A percentile compares a stretch with the other conserved stretches of the same genome.
phyloP scores from a whole-genome alignment of 1,140 invertebrate species.

The Lordiphosa stackelbergi region DNA sequence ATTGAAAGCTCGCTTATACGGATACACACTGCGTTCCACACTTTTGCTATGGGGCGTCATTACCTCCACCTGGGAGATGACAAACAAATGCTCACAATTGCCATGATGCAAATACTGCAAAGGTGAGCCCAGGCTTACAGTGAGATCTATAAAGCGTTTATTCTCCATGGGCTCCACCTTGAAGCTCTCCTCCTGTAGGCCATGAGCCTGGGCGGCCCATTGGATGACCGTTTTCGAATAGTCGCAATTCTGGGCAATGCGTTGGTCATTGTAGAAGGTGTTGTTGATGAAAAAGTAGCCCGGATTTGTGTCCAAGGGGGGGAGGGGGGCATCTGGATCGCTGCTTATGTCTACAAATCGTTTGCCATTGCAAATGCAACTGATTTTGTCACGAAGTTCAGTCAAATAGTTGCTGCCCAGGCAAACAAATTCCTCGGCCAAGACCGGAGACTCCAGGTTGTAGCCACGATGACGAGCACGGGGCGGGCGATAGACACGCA shows the following conservation, averaged over 20 bases:
- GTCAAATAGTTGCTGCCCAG: conserved; percentile 82
- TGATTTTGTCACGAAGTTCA: conserved; percentile 83
- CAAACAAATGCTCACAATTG: conserved; percentile 91
- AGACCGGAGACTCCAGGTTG: conserved; percentile 76
- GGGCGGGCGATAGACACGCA: conserved; percentile 78
- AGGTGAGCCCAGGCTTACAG: conserved; percentile 84
- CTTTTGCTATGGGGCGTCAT: conserved; percentile 58
- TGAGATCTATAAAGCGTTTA: conserved; percentile 81
- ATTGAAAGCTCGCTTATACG: conserved; percentile 78
- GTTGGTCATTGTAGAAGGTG: conserved; percentile 87
- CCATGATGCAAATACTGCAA: conserved; percentile 90
- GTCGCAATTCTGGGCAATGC: conserved; percentile 80
- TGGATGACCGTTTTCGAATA: conserved; percentile 82
- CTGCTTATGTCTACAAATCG: conserved; percentile 82
- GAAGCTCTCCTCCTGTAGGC: conserved; percentile 79
- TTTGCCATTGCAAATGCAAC: conserved; percentile 82
- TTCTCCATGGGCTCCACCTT: conserved; percentile 81
- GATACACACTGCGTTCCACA: conserved; percentile 73
- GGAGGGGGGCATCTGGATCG: conserved; percentile 77
- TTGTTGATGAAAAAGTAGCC: conserved; percentile 88
- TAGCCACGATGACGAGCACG: conserved; percentile 47
- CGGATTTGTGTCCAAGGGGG: conserved; percentile 78
- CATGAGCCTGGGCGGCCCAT: conserved; percentile 80
- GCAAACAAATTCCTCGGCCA: conserved; percentile 81
- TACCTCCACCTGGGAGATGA: conserved; percentile 85